Evolutionary conservation across 2,888 invertebrate genomes (phyloP).

Genomic region (Leptopterna dolabrata): DNA sequence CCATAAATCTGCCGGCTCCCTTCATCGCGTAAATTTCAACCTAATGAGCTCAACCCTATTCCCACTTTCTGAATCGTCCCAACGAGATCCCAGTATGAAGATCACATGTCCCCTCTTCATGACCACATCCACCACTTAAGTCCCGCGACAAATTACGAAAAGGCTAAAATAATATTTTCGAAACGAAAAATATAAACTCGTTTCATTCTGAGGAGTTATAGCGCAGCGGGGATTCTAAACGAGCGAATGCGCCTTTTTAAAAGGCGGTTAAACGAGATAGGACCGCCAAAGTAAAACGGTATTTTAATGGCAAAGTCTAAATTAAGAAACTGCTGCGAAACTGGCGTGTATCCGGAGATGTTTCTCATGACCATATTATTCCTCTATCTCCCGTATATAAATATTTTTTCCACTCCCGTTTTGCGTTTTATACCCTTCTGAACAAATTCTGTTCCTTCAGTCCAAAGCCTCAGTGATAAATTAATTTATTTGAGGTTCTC

Average conservation of each 20-base stretch:
- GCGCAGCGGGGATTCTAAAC: background rate
- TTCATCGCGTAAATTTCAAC: slow-evolving; percentile 42
- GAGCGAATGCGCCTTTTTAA: background rate
- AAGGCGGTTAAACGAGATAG: background rate
- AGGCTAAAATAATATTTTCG: background rate
- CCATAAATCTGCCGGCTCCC: slow-evolving; percentile 12
- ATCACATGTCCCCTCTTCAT: background rate
- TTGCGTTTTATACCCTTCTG: too few species aligned
- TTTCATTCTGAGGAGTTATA: background rate
- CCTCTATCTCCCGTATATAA: background rate
- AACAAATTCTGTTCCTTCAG: too few species aligned
- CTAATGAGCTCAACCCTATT: slow-evolving; percentile 25
- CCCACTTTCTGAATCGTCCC: background rate
- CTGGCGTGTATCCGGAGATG: background rate
- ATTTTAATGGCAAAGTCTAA: slow-evolving; percentile 14
- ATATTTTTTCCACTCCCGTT: too few species aligned
- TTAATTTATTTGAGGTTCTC: too few species aligned
- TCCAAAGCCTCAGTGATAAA: too few species aligned
- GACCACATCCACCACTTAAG: background rate
- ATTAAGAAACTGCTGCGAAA: background rate
- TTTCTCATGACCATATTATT: background rate
- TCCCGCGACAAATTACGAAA: background rate
- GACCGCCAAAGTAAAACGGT: slow-evolving; percentile 6
- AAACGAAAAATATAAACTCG: background rate
- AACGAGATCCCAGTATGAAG: slow-evolving; percentile 1